Evolutionary conservation across 2,888 invertebrate genomes (phyloP).

Genomic region (Pseudococcus jackbeardsleyi): DNA sequence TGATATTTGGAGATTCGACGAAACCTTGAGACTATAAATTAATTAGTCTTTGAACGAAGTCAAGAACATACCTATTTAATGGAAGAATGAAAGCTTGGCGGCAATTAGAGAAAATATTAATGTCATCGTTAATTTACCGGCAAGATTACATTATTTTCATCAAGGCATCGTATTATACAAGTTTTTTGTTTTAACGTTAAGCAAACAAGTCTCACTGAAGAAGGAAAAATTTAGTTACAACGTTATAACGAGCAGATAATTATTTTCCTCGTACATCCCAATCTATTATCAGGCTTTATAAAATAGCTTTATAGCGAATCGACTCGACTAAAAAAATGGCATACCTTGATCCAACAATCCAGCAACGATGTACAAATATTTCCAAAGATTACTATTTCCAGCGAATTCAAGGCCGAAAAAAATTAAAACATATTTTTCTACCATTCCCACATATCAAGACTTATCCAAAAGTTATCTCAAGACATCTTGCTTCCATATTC

Average conservation of each 20-base stretch:
- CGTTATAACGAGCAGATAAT: too few relatives aligned
- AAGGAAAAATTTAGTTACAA: background rate
- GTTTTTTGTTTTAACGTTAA: background rate
- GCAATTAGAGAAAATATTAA: conserved; percentile 22
- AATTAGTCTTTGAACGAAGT: background rate
- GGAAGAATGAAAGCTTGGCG: background rate
- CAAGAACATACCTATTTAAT: conserved; percentile 1
- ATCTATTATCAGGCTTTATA: background rate
- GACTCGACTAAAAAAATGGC: too few relatives aligned
- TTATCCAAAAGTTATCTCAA: background rate
- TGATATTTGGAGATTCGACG: background rate
- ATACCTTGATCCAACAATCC: too few relatives aligned
- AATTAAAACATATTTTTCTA: background rate
- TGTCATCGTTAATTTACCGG: conserved; percentile 17
- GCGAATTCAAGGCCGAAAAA: background rate
- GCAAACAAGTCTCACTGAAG: background rate
- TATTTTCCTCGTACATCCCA: background rate
- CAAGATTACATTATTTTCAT: background rate
- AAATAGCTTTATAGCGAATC: background rate
- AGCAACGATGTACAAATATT: too few relatives aligned
- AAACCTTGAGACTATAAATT: background rate
- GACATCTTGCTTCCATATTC: conserved; percentile 35
- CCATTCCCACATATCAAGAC: background rate
- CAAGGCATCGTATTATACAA: background rate
- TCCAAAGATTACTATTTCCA: too few relatives aligned